A percentile compares a stretch with the other conserved stretches of the same genome.
Evolutionary conservation across 1,140 invertebrate genomes (phyloP).

Genomic region (Harlomillsia oculata): DNA sequence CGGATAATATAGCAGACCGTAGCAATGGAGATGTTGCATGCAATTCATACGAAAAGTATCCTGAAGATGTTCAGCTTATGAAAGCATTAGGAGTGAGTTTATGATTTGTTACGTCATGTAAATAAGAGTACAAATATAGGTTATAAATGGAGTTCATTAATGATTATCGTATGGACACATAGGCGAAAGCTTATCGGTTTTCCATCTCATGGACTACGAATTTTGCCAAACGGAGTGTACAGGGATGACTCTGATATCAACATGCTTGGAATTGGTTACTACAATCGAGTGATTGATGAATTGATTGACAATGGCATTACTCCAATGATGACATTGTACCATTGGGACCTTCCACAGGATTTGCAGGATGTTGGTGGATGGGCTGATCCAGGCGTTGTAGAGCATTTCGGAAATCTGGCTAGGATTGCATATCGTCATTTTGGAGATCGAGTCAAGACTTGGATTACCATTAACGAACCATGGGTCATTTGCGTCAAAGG

Average conservation of each 20-base stretch:
- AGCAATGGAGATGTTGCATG: conserved; percentile 42
- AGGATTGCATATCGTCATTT: conserved; percentile 34
- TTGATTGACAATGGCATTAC: conserved; percentile 37
- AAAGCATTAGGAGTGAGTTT: conserved; percentile 39
- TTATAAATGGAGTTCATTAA: too few species aligned
- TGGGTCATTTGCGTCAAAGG: conserved; percentile 42
- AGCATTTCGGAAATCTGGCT: conserved; percentile 36
- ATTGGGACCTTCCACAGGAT: conserved; percentile 39
- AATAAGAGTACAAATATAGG: too few species aligned
- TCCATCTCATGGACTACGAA: conserved; percentile 31
- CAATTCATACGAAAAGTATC: conserved; percentile 43
- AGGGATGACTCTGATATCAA: conserved; percentile 18
- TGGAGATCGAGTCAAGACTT: conserved; percentile 44
- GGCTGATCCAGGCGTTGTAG: conserved; percentile 38
- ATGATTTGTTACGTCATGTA: too few species aligned
- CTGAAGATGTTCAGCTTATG: conserved; percentile 41
- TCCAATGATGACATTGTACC: conserved; percentile 48
- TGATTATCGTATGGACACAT: too few species aligned
- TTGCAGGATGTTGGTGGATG: conserved; percentile 40
- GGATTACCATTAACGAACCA: conserved; percentile 66
- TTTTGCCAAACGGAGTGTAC: conserved; percentile 28
- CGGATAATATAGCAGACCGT: conserved; percentile 37
- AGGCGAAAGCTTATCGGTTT: conserved; percentile 28
- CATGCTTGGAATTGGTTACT: conserved; percentile 39
- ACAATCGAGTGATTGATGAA: conserved; percentile 38